Percentiles rank a stretch among this genome's conserved stretches.
Conservation (phyloP, 1,140 invertebrate species). For the Charaxes varanes region DNA sequence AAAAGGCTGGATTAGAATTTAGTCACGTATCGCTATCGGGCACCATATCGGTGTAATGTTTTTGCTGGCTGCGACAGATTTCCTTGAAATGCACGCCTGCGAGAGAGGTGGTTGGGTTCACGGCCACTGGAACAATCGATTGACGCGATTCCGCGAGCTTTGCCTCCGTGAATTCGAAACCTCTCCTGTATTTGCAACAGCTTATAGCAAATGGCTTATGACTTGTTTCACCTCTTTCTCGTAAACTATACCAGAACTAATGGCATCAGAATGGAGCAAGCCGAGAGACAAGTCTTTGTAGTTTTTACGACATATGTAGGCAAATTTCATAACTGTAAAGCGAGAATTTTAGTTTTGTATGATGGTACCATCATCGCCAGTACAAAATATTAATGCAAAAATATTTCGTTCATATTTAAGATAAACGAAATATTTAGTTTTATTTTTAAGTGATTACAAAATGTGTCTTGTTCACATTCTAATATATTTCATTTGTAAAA, state of each 20-base stretch:
- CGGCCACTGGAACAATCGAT: slow-evolving; percentile 62
- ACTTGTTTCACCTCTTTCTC: no score
- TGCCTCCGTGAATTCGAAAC: slow-evolving; percentile 13
- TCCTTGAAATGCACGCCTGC: slow-evolving; percentile 32
- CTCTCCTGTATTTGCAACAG: slow-evolving; percentile 6
- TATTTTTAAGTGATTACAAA: no score
- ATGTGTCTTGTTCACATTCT: no score
- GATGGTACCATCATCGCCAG: no score
- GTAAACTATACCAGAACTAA: no score
- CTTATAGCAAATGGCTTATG: slow-evolving; percentile 10
- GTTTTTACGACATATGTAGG: no score
- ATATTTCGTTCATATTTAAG: no score
- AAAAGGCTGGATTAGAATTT: slow-evolving; percentile 4
- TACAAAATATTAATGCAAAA: no score
- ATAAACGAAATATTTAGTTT: no score
- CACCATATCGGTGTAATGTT: slow-evolving; percentile 31
- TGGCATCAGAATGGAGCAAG: not conserved
- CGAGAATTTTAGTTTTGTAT: no score
- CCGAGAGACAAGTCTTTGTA: not conserved
- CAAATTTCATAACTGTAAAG: no score
- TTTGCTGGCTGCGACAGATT: slow-evolving; percentile 33
- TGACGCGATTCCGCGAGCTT: slow-evolving; percentile 35
- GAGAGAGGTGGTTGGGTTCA: slow-evolving; percentile 50
- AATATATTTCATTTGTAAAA: no score
- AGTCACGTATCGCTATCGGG: slow-evolving; percentile 13